A percentile compares a stretch with the other conserved stretches of the same genome.
These are phyloP conservation scores for Callospermophilus lateralis DNA, from an alignment of 2,113 vertebrate genomes.

Conservation along the genomic window DNA sequence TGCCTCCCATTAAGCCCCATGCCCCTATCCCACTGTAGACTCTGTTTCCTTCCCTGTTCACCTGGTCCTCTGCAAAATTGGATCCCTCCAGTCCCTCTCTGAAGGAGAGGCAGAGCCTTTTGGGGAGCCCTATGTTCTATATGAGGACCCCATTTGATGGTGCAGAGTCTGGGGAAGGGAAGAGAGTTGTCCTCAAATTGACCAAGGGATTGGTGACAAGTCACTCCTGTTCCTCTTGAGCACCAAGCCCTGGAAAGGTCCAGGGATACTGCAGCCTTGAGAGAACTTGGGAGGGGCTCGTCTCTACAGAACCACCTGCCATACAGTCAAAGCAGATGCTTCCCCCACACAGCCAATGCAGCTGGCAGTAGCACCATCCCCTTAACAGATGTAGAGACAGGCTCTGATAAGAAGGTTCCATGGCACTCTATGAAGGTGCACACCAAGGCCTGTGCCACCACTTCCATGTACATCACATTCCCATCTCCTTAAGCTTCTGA, in stretches of 20 bases:
- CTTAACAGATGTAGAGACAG: too few relatives aligned
- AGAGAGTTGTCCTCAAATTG: not conserved
- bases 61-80: not conserved
- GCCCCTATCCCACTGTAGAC: too few relatives aligned
- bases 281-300: not conserved
- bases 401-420: too few relatives aligned
- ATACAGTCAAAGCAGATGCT: not conserved
- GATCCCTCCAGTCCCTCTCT: too few relatives aligned
- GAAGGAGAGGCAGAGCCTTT: not conserved
- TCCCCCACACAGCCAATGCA: not conserved
- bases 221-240: not conserved
- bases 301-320: not conserved
- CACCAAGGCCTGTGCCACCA: too few relatives aligned
- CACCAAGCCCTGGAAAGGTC: not conserved
- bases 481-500: not conserved
- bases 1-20: too few relatives aligned
- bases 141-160: slow-evolving; percentile 67
- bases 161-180: not conserved
- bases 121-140: slow-evolving; percentile 71
- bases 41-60: too few relatives aligned
- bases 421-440: too few relatives aligned
- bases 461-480: too few relatives aligned
- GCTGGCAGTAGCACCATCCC: not conserved
- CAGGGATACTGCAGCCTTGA: not conserved
- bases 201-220: not conserved